These are phyloP conservation scores for Hydrolagus affinis DNA, from an alignment of 2,113 vertebrate species.

Conservation along the genomic window DNA sequence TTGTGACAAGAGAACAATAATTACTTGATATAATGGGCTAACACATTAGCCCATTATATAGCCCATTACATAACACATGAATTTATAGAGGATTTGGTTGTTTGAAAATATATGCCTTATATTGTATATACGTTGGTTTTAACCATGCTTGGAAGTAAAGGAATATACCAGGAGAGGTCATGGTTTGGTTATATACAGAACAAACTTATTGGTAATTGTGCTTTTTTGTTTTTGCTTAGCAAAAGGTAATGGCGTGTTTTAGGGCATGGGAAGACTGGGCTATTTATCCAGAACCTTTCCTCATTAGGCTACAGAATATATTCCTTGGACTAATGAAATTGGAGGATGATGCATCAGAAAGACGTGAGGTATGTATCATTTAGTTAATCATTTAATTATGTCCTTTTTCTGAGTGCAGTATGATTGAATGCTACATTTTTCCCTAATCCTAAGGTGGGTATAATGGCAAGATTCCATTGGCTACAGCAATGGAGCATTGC, in stretches of 20 bases:
- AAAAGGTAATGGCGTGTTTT: conserved; percentile 65
- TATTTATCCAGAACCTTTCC: conserved; percentile 62
- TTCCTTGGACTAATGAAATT: conserved; percentile 60
- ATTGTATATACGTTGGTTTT: neutral
- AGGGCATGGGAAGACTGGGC: conserved; percentile 72
- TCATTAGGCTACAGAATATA: conserved; percentile 67
- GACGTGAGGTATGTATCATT: conserved; percentile 44
- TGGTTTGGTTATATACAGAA: neutral
- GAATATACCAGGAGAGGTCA: neutral
- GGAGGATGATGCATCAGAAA: conserved; percentile 49
- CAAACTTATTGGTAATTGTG: neutral
- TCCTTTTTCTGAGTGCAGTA: neutral
- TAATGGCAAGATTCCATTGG: too few species aligned
- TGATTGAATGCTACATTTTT: neutral
- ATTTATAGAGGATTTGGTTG: neutral
- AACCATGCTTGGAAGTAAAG: neutral
- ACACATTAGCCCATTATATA: too few species aligned
- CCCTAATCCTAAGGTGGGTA: too few species aligned
- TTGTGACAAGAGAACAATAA: too few species aligned
- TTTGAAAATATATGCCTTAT: neutral
- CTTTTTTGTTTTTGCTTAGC: conserved; percentile 42
- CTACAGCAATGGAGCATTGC: too few species aligned
- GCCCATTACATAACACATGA: too few species aligned
- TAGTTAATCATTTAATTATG: neutral
- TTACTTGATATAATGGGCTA: too few species aligned